Evolutionary conservation across 2,113 vertebrate genomes (phyloP).

Genomic region (Tapirus terrestris): DNA sequence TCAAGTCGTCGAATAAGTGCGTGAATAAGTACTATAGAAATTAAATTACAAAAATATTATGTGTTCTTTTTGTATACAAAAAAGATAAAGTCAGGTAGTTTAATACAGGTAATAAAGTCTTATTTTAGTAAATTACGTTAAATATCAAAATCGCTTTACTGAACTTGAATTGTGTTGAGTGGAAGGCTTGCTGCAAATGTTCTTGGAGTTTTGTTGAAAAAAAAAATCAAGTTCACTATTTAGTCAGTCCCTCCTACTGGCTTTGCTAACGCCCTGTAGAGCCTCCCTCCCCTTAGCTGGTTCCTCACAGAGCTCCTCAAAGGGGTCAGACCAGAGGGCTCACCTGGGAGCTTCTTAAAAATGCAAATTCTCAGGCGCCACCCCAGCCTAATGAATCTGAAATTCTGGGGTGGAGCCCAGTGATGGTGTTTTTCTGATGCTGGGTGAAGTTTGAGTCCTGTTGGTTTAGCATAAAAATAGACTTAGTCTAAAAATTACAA

Average conservation of each 20-base stretch:
- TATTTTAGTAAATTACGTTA: constrained; percentile 13
- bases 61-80: neutral
- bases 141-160: neutral
- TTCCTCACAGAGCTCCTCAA: neutral
- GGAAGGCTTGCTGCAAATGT: neutral
- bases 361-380: neutral
- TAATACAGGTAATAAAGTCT: constrained; percentile 27
- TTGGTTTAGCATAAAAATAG: neutral
- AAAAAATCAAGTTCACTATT: neutral
- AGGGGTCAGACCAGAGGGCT: neutral
- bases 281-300: neutral
- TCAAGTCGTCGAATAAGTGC: constrained; percentile 11
- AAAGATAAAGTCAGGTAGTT: neutral
- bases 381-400: neutral
- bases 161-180: neutral
- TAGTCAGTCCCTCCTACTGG: neutral
- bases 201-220: neutral
- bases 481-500: neutral
- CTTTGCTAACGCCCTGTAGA: neutral
- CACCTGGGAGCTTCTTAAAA: neutral
- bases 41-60: constrained; percentile 42
- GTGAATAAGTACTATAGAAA: constrained; percentile 35
- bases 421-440: neutral
- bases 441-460: neutral
- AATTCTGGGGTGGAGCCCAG: neutral